phyloP scores from a whole-genome alignment of 2,888 invertebrate genomes.

The Lithodes maja region DNA sequence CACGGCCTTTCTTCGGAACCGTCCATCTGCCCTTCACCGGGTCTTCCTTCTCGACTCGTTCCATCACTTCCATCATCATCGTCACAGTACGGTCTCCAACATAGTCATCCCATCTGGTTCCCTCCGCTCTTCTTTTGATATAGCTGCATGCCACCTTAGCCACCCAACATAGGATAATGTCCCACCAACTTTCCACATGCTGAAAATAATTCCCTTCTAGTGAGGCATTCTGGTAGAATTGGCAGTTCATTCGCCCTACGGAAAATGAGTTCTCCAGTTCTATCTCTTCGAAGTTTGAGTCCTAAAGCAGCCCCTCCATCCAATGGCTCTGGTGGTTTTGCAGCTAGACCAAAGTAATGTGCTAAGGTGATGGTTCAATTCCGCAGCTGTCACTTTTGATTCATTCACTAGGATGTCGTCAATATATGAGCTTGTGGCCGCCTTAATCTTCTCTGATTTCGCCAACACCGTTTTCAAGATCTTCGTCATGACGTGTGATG shows the following conservation, averaged over 20 bases:
- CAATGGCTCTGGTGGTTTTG: constrained; percentile 23
- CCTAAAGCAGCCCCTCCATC: neutral
- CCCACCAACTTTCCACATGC: too few species aligned
- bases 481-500: constrained; percentile 32
- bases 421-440: neutral
- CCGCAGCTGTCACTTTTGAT: too few species aligned
- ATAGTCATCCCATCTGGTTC: constrained; percentile 16
- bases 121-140: constrained; percentile 14
- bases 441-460: neutral
- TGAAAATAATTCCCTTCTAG: too few species aligned
- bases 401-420: too few species aligned
- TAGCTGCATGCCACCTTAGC: too few species aligned
- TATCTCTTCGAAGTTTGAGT: neutral
- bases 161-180: too few species aligned
- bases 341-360: constrained; percentile 5
- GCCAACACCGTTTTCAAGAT: constrained; percentile 29
- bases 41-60: neutral
- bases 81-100: neutral
- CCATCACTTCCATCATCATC: neutral
- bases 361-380: constrained; percentile 8
- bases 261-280: neutral
- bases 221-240: neutral
- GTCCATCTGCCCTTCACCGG: constrained; percentile 25
- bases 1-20: neutral
- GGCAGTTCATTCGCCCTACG: constrained; percentile 5